Percentiles rank a stretch among this genome's conserved stretches.
Conservation (phyloP, 2,888 invertebrate species). For the Drosophila affinis region DNA sequence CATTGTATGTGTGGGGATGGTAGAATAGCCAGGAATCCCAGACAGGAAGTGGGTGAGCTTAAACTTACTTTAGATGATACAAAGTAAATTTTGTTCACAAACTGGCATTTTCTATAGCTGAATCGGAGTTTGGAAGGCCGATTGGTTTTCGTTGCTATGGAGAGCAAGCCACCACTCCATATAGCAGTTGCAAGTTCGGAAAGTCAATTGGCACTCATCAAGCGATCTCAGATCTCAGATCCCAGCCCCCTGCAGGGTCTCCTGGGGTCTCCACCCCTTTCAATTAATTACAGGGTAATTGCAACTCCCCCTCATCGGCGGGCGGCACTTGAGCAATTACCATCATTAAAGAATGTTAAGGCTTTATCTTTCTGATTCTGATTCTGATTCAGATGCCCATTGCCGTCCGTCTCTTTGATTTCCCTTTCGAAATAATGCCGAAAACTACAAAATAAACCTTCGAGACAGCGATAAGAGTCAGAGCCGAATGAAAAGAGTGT, state of each 20-base stretch:
- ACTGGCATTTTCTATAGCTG: not conserved
- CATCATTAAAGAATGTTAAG: constrained; percentile 4
- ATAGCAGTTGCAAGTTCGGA: constrained; percentile 18
- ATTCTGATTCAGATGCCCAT: not conserved
- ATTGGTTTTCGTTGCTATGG: too few species aligned
- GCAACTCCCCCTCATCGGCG: constrained; percentile 28
- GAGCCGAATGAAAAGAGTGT: constrained; percentile 30
- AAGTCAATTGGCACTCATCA: constrained; percentile 39
- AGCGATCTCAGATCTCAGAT: not conserved
- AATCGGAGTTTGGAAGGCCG: not conserved
- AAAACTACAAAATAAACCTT: constrained; percentile 11
- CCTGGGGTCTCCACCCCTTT: constrained; percentile 3
- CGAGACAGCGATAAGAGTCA: constrained; percentile 32
- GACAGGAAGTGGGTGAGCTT: too few species aligned
- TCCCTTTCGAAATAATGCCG: constrained; percentile 22
- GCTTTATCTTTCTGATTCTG: constrained; percentile 33
- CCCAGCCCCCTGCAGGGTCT: constrained; percentile 5
- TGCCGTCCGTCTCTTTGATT: constrained; percentile 35
- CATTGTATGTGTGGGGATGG: too few species aligned
- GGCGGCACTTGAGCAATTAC: constrained; percentile 23
- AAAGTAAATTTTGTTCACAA: too few species aligned
- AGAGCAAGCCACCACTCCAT: too few species aligned
- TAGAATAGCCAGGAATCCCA: not conserved
- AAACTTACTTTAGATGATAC: too few species aligned
- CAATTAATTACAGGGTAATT: constrained; percentile 35